Evolutionary conservation across 2,113 vertebrate genomes (phyloP).

Genomic region (Mustela lutreola): DNA sequence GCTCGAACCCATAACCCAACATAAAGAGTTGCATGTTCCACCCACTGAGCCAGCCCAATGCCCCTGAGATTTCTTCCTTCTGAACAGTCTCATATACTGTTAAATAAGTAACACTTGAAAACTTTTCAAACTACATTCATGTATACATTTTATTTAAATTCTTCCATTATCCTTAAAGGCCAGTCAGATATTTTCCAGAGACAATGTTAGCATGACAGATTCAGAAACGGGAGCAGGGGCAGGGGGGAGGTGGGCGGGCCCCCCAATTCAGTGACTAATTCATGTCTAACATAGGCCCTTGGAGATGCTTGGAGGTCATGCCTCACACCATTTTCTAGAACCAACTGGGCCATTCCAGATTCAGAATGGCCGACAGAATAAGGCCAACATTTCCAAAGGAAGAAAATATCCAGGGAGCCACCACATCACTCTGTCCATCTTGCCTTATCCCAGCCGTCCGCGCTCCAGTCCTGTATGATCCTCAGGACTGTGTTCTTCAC

Average conservation of each 20-base stretch:
- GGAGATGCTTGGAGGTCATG: too few species aligned
- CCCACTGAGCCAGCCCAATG: background rate
- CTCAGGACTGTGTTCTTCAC: accelerated
- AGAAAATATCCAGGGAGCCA: background rate
- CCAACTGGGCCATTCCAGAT: background rate
- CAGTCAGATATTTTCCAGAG: background rate
- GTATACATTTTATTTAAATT: background rate
- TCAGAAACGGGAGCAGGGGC: background rate
- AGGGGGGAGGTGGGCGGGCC: background rate
- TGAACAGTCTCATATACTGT: background rate
- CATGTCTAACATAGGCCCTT: background rate
- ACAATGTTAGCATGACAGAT: background rate
- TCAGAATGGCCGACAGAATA: background rate
- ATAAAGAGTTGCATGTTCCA: background rate
- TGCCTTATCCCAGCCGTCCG: accelerated
- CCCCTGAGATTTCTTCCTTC: background rate
- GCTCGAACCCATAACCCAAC: background rate
- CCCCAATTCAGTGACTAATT: background rate
- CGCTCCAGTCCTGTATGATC: background rate
- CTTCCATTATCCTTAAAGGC: background rate
- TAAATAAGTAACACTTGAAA: background rate
- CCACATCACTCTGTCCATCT: accelerated
- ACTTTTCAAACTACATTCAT: background rate
- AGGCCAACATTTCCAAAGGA: background rate
- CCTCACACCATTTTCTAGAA: background rate